A percentile compares a stretch with the other conserved stretches of the same genome.
These are phyloP conservation scores for Zaprionus tsacasi DNA, from an alignment of 1,140 invertebrate species.

Conservation along the genomic window DNA sequence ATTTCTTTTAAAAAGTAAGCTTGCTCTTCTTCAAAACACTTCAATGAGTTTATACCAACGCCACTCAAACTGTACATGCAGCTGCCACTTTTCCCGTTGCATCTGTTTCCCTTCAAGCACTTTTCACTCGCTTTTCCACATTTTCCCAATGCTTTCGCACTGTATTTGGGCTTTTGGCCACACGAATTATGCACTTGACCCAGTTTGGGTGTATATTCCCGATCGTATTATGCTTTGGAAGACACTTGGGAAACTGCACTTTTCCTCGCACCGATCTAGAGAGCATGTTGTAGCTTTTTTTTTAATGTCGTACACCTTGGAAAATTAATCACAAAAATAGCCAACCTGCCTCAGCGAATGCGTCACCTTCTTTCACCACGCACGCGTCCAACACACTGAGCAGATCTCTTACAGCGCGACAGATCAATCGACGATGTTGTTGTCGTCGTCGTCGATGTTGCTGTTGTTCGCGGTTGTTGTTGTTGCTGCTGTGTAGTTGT, in stretches of 20 bases:
- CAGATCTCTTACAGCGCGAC: constrained; percentile 59
- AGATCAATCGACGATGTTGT: constrained; percentile 43
- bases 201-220: constrained; percentile 26
- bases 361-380: constrained; percentile 54
- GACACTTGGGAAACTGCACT: neutral
- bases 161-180: constrained; percentile 25
- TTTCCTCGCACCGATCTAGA: constrained; percentile 3
- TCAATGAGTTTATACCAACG: neutral
- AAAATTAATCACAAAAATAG: constrained; percentile 67
- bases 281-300: constrained; percentile 24
- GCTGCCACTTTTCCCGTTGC: constrained; percentile 40
- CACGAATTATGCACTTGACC: constrained; percentile 67
- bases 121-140: constrained; percentile 54
- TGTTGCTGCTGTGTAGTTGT: constrained; percentile 32
- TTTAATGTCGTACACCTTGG: constrained; percentile 7
- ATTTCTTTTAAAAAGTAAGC: too few species aligned
- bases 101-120: constrained; percentile 55
- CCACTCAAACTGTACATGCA: constrained; percentile 40
- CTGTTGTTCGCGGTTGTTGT: neutral
- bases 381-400: constrained; percentile 54
- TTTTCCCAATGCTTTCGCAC: constrained; percentile 28
- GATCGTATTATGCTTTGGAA: neutral
- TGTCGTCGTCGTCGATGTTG: neutral
- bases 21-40: neutral
- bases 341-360: constrained; percentile 42